Base-by-base conservation (phyloP, 2,888 invertebrate genomes). In the Nematopogon swammerdamellus region DNA sequence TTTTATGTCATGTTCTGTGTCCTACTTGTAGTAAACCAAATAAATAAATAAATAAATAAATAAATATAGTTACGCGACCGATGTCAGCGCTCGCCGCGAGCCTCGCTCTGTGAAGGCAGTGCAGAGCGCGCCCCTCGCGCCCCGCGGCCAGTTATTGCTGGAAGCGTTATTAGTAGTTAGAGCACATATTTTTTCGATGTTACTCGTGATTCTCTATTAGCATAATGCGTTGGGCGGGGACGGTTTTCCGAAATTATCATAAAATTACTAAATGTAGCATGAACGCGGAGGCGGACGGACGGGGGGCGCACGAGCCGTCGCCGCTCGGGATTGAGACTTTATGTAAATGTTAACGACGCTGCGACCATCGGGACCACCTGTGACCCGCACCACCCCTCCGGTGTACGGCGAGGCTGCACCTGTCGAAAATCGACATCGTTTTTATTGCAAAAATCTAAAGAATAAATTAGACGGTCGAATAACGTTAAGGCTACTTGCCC, bases 201-300 rank as follows among this genome's bases (percentile, higher is more conserved):
- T 61, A 62, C 58, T 61, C 58, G 59, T 56, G 59, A 69, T 72
- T 70, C 68, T 77, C 77, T 77, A 77, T 77, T 77, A 79, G 77
- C 76, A 79, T 79, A 79, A 79, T 79, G 76, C 70, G 77, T 77
- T 76, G 79, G 79, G 79, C 74, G 76, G 70, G 76, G 70, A 72
- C 70, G 68, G 77, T 77, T 77, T n/a, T 76, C 72, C 70, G 69
- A 72, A 79, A 79, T 79, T 79, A 79, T 79, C 79, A 79, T 79
- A 79, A 79, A 79, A 79, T 79, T 79, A 79, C 79, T 79, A 79
- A 79, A 79, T 79, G 79, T 79, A 77, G 79, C 79, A 77, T 79
- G 70, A 76, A 74, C 71, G 75, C 70, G 77, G 55, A 76, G 77
- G 71, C 42, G 46, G 42, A 11, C 25, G 29, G 18, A 6, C 14